Conservation (phyloP, 2,113 vertebrate genomes). For the Podiceps cristatus region DNA sequence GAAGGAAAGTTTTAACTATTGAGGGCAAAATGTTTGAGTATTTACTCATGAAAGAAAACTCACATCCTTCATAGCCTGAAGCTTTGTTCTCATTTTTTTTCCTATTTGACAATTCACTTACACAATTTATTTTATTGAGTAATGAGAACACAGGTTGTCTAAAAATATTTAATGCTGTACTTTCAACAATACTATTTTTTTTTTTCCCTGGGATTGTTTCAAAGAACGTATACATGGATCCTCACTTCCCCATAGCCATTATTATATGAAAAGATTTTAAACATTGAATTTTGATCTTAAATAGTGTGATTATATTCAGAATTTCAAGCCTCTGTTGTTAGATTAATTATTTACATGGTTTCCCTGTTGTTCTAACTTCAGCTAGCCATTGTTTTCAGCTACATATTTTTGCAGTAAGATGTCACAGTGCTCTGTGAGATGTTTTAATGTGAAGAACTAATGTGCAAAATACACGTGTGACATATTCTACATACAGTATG, state of each 20-base stretch:
- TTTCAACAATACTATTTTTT: background rate
- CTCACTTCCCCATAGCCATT: background rate
- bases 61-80: background rate
- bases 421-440: background rate
- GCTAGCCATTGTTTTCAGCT: background rate
- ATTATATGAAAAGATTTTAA: background rate
- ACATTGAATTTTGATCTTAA: background rate
- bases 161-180: background rate
- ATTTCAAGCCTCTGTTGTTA: background rate
- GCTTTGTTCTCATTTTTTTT: background rate
- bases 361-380: background rate
- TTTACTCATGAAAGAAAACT: background rate
- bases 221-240: rapidly evolving
- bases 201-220: background rate
- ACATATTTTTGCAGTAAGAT: background rate
- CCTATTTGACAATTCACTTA: background rate
- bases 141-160: background rate
- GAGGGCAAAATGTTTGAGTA: background rate
- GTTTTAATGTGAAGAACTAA: background rate
- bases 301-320: background rate
- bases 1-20: background rate
- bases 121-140: background rate
- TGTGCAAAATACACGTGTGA: rapidly evolving
- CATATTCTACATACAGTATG: background rate
- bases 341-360: background rate